Evolutionary conservation across 1,140 invertebrate genomes (phyloP).

Genomic region (Centruroides sculpturatus): DNA sequence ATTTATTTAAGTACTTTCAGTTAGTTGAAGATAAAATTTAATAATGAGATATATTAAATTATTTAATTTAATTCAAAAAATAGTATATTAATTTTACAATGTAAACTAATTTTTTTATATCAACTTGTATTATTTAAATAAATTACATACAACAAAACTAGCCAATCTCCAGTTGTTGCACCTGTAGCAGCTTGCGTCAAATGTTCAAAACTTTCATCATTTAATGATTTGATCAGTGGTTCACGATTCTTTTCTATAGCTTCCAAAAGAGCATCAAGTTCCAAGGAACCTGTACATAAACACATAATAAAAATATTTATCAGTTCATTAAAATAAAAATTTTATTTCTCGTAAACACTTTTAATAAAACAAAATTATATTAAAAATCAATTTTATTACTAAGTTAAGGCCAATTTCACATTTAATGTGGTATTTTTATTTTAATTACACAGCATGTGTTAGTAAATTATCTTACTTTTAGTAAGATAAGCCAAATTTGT

Average conservation of each 20-base stretch:
- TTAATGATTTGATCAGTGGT: conserved; percentile 59
- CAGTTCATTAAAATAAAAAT: background rate
- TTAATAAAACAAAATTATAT: background rate
- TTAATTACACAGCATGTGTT: too few species aligned
- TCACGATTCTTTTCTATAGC: conserved; percentile 55
- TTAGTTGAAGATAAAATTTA: too few species aligned
- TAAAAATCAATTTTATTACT: too few species aligned
- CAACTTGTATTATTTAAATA: background rate
- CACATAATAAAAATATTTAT: background rate
- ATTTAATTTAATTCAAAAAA: too few species aligned
- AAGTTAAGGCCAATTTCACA: too few species aligned
- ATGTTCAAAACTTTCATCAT: conserved; percentile 83
- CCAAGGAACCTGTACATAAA: conserved; percentile 21
- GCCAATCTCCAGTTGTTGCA: conserved; percentile 89
- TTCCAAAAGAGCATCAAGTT: conserved; percentile 52
- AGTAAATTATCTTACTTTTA: too few species aligned
- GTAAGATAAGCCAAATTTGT: too few species aligned
- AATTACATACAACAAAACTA: conserved; percentile 73
- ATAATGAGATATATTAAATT: too few species aligned
- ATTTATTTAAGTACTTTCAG: too few species aligned
- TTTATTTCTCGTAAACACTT: background rate
- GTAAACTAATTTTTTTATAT: too few species aligned
- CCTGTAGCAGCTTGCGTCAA: conserved; percentile 81
- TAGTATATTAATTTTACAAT: too few species aligned
- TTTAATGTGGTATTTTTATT: too few species aligned